Evolutionary conservation across 1,140 invertebrate species (phyloP).

Genomic region (Atopsyche davidsoni): DNA sequence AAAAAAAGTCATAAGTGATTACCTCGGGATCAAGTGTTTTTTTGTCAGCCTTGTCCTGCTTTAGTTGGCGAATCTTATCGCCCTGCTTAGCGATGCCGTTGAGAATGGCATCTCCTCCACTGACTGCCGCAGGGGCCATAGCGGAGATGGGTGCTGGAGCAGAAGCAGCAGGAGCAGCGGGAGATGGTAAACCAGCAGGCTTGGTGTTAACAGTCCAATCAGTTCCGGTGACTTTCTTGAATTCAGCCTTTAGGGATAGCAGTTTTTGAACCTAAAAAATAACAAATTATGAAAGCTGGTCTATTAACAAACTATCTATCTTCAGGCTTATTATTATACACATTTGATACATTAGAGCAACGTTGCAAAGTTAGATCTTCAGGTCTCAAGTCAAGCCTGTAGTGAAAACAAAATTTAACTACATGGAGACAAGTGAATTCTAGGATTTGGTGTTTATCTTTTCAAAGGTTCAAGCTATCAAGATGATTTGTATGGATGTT

Average conservation of each 20-base stretch:
- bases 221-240: conserved; percentile 55
- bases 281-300: too few species aligned
- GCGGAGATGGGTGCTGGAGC: conserved; percentile 10
- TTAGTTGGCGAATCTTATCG: conserved; percentile 62
- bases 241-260: conserved; percentile 65
- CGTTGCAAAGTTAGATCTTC: too few species aligned
- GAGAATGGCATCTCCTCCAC: not conserved
- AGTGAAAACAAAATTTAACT: too few species aligned
- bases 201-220: conserved; percentile 57
- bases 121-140: conserved; percentile 3
- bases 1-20: conserved; percentile 3
- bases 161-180: conserved; percentile 14
- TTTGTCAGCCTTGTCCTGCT: conserved; percentile 55
- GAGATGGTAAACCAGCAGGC: not conserved
- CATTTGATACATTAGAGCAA: too few species aligned
- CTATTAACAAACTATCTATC: too few species aligned
- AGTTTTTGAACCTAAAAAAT: conserved; percentile 56
- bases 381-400: too few species aligned
- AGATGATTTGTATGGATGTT: too few species aligned
- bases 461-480: too few species aligned
- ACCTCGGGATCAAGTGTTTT: conserved; percentile 46
- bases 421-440: too few species aligned
- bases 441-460: too few species aligned
- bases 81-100: conserved; percentile 56
- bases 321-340: too few species aligned